Evolutionary conservation across 2,113 vertebrate species (phyloP), one percentile per base, ranked within the genome.

Genomic region (Pheucticus melanocephalus): DNA sequence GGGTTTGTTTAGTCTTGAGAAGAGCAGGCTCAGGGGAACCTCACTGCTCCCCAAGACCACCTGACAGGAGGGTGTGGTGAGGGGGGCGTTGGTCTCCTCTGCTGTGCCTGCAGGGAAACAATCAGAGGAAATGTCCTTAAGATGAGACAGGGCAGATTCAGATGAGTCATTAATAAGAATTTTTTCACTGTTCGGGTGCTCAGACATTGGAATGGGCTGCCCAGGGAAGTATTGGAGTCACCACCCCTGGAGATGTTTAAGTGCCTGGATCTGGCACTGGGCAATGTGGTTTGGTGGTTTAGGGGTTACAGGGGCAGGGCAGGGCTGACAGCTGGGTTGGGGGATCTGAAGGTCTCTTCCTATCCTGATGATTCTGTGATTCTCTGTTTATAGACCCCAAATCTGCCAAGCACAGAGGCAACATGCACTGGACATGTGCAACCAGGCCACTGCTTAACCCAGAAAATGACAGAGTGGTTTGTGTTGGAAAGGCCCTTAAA

Each of bases 311-410:
- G 48, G 39, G 39, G 40, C 50, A 27, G 18, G 37, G 22, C 48
- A 30, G 60, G n/a, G 40, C 42, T 65, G 23, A 4, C 15, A 16
- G 12, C 4, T 12, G 70, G 19, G 12, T 6, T 56, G 70, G 23
- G 12, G 20, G 35, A 50, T 17, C 42, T 85, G 35, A 42, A 48
- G 20, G 60, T 85, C 50, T 65, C 50, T n/a, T 57, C 35, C 35
- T 48, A 1, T 10, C 42, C 24, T 57, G 30, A 20, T 1, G 5
- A 24, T 48, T 65, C 30, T 10, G 16, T 8, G 19, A 20, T 30
- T 48, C 16, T 7, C 25, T 2, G 37, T n/a, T 44, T n/a, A 61
- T 6, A 21, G 50, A 8, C 12, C 11, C 23, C 0, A 0, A 20
- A 2, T 5, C 9, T 59, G 47, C 66, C 63, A 50, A 40, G 35